Evolutionary conservation across 2,888 invertebrate genomes (phyloP).

Genomic region (Scotopteryx bipunctaria): DNA sequence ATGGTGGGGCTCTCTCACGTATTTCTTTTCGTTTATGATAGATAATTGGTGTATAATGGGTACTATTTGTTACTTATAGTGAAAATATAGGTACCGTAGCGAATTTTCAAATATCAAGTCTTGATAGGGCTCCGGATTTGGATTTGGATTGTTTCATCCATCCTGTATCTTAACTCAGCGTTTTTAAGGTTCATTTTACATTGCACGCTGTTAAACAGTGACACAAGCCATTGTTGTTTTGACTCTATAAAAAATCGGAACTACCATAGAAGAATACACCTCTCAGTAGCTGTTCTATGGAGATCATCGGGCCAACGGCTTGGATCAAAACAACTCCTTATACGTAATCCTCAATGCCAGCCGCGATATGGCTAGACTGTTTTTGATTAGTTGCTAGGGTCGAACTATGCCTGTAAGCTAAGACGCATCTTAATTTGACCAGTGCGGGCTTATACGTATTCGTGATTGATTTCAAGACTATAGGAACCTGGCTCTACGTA

Average conservation of each 20-base stretch:
- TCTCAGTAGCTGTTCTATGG: constrained; percentile 27
- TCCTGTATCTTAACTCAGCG: background rate
- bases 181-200: background rate
- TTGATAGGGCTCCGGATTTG: no score
- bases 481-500: no score
- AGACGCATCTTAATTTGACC: no score
- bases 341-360: constrained; percentile 64
- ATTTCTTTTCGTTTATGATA: no score
- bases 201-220: background rate
- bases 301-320: constrained; percentile 57
- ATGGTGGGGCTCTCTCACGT: no score
- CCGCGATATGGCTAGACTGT: constrained; percentile 49
- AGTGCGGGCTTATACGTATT: no score
- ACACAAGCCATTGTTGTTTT: background rate
- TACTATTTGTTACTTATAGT: no score
- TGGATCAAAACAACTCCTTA: constrained; percentile 68
- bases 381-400: constrained; percentile 43
- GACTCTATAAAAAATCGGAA: background rate
- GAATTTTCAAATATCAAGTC: no score
- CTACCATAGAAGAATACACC: background rate
- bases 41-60: no score
- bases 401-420: background rate
- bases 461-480: no score
- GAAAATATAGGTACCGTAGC: no score
- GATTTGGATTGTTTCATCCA: no score